Evolutionary conservation across 2,888 invertebrate genomes (phyloP).

Genomic region (Ptychoptera contaminata): DNA sequence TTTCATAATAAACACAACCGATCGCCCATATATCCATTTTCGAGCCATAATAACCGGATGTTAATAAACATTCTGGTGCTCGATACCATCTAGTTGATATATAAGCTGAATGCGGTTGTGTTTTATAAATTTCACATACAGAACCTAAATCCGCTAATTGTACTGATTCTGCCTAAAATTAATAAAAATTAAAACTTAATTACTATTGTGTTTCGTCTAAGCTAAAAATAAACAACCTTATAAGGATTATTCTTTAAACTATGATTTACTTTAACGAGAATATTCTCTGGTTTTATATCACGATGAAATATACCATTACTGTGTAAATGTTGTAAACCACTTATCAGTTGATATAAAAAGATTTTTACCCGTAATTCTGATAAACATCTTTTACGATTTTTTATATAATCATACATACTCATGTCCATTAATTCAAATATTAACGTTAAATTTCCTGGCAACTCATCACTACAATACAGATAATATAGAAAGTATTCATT

Average conservation of each 20-base stretch:
- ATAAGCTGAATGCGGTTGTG: constrained; percentile 49
- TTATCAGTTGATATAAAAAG: constrained; percentile 43
- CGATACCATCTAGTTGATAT: constrained; percentile 56
- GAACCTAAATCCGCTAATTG: constrained; percentile 16
- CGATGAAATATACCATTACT: constrained; percentile 46
- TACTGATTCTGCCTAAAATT: constrained; percentile 10
- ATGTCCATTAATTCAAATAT: constrained; percentile 55
- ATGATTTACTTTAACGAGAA: constrained; percentile 38
- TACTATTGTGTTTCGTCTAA: too few relatives aligned
- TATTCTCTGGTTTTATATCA: constrained; percentile 57
- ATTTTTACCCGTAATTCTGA: constrained; percentile 38
- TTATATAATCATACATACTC: constrained; percentile 48
- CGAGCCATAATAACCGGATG: constrained; percentile 47
- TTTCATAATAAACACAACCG: constrained; percentile 54
- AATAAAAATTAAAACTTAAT: neutral
- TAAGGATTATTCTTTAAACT: constrained; percentile 2
- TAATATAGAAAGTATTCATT: constrained; percentile 2
- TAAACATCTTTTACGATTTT: constrained; percentile 33
- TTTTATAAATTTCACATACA: constrained; percentile 23
- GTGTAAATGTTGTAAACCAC: constrained; percentile 45
- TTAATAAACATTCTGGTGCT: constrained; percentile 50
- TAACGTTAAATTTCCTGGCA: constrained; percentile 39
- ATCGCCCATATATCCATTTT: constrained; percentile 59
- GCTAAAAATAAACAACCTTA: neutral
- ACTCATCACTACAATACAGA: constrained; percentile 33